Base-by-base conservation (phyloP, 2,888 invertebrate species). In the Ichneumon xanthorius region DNA sequence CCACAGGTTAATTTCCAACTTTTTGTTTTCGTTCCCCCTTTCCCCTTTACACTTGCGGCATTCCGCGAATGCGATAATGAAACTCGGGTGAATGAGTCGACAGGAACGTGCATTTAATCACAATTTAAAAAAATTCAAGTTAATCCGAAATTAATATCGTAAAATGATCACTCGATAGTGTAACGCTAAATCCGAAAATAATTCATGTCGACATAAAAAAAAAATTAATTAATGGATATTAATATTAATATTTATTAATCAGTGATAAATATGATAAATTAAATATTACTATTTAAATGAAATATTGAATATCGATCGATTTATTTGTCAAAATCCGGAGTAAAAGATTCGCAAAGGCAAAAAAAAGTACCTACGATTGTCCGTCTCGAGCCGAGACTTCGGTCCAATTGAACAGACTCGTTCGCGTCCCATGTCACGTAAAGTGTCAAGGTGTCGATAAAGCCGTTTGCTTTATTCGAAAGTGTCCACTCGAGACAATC, bases 351-450 rank as follows among this genome's bases (percentile, higher is more conserved):
- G 16, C 30, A 11, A 5, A 11, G 1, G 26, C 6, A 61, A 73
- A 40, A n/a, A 45, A 53, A 73, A 68, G 71, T 48, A 53, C 78
- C 71, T 75, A 37, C 40, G 50, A 72, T 53, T 22, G 22, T 53
- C 71, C 37, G 55, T 19, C 45, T 67, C 30, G 45, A 3, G 55
- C 50, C 45, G 67, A 19, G 19, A 11, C 53, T 63, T 53, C 80
- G 72, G 75, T 84, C 81, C 81, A 79, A 86, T 81, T 82, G 78
- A 86, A 50, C 75, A 58, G 80, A 84, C 65, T 83, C 84, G 82
- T 79, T 87, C 82, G 77, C 58, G 33, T 87, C 58, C 76, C 87
- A 83, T 82, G 87, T 88, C 88, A 88, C 88, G 88, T 88, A 88
- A 80, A 86, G 86, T 85, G 88, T 87, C 87, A 86, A 88, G 88